Evolutionary conservation across 2,113 vertebrate species (phyloP).

Genomic region (Notechis scutatus): DNA sequence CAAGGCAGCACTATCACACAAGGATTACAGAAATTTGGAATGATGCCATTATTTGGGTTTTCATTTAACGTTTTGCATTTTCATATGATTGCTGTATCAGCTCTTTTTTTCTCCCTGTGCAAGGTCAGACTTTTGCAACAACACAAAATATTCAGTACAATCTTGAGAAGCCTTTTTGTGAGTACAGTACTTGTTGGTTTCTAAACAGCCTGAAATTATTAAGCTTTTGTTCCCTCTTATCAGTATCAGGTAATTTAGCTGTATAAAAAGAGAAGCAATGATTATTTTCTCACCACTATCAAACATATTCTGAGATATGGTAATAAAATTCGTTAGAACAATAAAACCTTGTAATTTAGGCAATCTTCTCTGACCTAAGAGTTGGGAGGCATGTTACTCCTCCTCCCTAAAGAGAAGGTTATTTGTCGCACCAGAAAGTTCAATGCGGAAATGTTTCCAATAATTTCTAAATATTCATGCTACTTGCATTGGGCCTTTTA

Average conservation of each 20-base stretch:
- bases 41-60: conserved; percentile 7
- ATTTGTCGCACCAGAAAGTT: conserved; percentile 19
- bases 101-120: conserved; percentile 6
- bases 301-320: conserved; percentile 32
- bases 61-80: background rate
- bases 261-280: conserved; percentile 21
- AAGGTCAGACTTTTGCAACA: background rate
- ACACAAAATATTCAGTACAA: conserved; percentile 12
- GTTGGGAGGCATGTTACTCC: conserved; percentile 5
- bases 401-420: background rate
- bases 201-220: conserved; percentile 40
- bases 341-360: conserved; percentile 36
- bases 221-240: conserved; percentile 33
- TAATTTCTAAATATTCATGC: conserved; percentile 28
- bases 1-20: conserved; percentile 10
- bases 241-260: conserved; percentile 44
- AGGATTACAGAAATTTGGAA: conserved; percentile 34
- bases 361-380: conserved; percentile 33
- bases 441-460: conserved; percentile 38
- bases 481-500: background rate
- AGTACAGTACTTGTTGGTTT: conserved; percentile 36
- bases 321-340: conserved; percentile 32
- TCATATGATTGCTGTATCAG: background rate
- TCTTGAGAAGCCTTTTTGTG: conserved; percentile 27
- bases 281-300: conserved; percentile 48